Base-by-base conservation (phyloP, 1,140 invertebrate genomes). In the Panagrolaimus sp. region DNA sequence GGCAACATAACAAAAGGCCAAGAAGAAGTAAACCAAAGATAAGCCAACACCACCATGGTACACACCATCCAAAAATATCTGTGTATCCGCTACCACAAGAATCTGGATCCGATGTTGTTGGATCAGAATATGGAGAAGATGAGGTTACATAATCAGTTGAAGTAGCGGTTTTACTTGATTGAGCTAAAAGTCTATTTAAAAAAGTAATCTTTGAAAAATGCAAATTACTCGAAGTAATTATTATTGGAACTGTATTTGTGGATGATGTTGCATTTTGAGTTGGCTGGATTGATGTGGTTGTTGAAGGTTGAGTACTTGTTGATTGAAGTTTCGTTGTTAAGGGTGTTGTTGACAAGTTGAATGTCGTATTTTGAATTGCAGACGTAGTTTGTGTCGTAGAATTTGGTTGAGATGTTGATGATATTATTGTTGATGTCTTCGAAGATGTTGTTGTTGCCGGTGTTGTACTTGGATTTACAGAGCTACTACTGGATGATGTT, bases 1-100 rank as follows among this genome's bases (percentile, higher is more conserved):
- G 28, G 28, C 52, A 58, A n/a, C 52, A 58, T 28, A 58, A 28
- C 12, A 58, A 58, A 21, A 58, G 52, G 21, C 21, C 21, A 12
- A 58, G 21, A 12, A 58, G 52, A 12, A 58, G 52, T 12, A 58
- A 28, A 28, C 52, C 52, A 58, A 58, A 58, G 52, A 58, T 58
- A 21, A 58, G 52, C 52, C 52, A 58, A 58, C 52, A 58, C 52
- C 52, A 58, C 52, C 52, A 58, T 6, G 52, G 52, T 12, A 58
- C 52, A 58, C 52, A 58, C 52, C 52, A 58, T 28, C 52, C 52
- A 58, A 58, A 58, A 28, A 58, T 58, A 58, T 28, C 21, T 21
- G 52, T 58, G 17, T 58, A 58, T 26, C 52, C 52, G 12, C 28
- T 58, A 28, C 52, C 52, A 58, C 52, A 58, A 21, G 21, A 21